These are phyloP conservation scores for Corynorhinus townsendii DNA, from an alignment of 2,113 vertebrate species.

Conservation along the genomic window DNA sequence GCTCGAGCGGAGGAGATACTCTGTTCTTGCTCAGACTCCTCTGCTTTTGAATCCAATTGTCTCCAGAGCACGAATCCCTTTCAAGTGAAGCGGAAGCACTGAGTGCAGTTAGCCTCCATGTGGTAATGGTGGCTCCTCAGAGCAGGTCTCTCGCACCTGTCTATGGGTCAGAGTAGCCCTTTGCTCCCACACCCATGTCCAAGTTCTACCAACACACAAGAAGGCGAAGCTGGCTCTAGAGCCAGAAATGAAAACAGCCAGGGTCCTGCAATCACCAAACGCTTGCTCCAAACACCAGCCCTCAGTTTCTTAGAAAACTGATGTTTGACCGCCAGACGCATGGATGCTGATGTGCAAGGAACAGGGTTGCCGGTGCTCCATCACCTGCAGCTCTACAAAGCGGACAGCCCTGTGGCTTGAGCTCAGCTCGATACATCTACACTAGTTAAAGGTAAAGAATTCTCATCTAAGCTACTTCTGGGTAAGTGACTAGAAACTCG, in stretches of 20 bases:
- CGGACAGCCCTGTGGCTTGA: neutral
- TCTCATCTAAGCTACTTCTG: constrained; percentile 25
- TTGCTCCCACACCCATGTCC: neutral
- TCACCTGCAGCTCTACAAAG: neutral
- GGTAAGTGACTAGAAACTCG: constrained; percentile 2
- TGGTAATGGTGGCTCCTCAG: neutral
- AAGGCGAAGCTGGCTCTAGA: neutral
- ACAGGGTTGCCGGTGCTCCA: neutral
- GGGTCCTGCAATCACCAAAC: neutral
- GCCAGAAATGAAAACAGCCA: neutral
- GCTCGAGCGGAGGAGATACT: neutral
- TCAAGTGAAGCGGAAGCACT: neutral
- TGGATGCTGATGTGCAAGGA: neutral
- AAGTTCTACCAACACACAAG: neutral
- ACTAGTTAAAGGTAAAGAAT: neutral
- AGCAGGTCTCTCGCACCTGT: neutral
- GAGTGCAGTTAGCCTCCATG: neutral
- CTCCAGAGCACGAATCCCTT: constrained; percentile 22
- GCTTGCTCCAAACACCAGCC: neutral
- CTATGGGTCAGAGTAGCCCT: neutral
- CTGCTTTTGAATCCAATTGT: constrained; percentile 9
- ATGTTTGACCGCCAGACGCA: neutral
- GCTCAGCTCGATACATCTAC: neutral
- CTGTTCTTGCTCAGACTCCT: constrained; percentile 27
- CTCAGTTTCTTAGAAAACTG: neutral